A percentile compares a stretch with the other conserved stretches of the same genome.
These are phyloP conservation scores for Saccopteryx bilineata DNA, from an alignment of 2,113 vertebrate genomes.

Conservation along the genomic window DNA sequence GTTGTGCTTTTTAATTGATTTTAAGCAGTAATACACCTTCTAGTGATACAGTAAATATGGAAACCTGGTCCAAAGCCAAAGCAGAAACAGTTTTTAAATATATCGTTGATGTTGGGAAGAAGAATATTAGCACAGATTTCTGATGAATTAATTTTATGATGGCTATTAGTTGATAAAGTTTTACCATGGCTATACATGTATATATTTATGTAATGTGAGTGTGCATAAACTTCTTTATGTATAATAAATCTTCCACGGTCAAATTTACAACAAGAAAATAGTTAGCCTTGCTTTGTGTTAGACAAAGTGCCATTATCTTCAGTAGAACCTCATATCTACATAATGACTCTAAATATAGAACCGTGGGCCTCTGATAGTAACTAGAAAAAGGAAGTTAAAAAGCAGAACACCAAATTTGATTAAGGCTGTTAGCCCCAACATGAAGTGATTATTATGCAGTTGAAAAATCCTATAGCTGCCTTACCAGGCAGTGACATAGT, in stretches of 20 bases:
- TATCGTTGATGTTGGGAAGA: neutral
- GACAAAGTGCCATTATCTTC: neutral
- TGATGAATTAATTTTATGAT: neutral
- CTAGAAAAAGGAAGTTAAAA: conserved; percentile 31
- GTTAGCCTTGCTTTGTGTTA: neutral
- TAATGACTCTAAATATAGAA: conserved; percentile 13
- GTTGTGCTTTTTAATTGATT: neutral
- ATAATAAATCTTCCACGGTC: neutral
- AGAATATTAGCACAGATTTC: neutral
- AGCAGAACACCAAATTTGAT: neutral
- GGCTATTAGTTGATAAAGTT: neutral
- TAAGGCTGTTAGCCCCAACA: neutral
- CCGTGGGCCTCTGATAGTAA: neutral
- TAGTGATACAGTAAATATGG: neutral
- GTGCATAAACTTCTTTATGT: neutral
- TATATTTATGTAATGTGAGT: neutral
- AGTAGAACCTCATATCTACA: neutral
- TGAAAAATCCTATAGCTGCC: neutral
- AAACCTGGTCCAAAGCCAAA: neutral
- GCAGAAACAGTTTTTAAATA: neutral
- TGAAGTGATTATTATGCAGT: neutral
- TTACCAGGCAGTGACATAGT: too few relatives aligned
- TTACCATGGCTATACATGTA: neutral
- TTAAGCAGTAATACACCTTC: neutral
- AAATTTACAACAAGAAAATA: neutral